Conservation (phyloP, 2,888 invertebrate genomes). For the Thysanoteuthis rhombus region DNA sequence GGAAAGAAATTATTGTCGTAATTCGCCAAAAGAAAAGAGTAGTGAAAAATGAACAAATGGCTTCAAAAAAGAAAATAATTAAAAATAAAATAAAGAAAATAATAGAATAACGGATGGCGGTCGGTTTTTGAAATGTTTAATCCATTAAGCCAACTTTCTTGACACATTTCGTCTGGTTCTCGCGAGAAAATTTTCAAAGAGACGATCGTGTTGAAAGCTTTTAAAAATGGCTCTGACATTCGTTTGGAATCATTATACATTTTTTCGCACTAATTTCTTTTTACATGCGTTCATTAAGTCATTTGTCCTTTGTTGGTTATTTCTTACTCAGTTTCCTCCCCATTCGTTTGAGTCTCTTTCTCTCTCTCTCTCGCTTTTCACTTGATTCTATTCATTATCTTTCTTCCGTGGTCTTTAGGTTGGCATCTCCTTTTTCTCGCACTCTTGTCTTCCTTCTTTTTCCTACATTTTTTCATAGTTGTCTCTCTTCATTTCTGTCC, state of each 20-base stretch:
- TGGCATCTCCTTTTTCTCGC: neutral
- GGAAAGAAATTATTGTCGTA: neutral
- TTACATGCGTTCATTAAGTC: neutral
- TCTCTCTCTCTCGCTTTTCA: neutral
- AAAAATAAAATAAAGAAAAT: neutral
- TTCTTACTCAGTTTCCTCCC: neutral
- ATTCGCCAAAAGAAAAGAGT: neutral
- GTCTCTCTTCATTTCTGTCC: neutral
- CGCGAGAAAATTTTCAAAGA: conserved; percentile 12
- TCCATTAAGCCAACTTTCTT: neutral
- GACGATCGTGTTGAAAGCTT: neutral
- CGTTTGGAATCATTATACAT: neutral
- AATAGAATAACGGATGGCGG: neutral
- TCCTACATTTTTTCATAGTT: neutral
- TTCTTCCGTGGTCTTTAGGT: neutral
- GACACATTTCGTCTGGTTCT: neutral
- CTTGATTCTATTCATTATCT: neutral
- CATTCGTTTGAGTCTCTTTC: neutral
- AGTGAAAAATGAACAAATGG: neutral
- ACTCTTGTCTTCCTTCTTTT: neutral
- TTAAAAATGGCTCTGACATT: neutral
- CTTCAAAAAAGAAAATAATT: neutral
- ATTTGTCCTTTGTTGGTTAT: neutral
- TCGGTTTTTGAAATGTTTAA: neutral
- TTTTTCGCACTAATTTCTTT: neutral